Conservation (phyloP, 1,140 invertebrate genomes). For the Neomicropteryx cornuta region DNA sequence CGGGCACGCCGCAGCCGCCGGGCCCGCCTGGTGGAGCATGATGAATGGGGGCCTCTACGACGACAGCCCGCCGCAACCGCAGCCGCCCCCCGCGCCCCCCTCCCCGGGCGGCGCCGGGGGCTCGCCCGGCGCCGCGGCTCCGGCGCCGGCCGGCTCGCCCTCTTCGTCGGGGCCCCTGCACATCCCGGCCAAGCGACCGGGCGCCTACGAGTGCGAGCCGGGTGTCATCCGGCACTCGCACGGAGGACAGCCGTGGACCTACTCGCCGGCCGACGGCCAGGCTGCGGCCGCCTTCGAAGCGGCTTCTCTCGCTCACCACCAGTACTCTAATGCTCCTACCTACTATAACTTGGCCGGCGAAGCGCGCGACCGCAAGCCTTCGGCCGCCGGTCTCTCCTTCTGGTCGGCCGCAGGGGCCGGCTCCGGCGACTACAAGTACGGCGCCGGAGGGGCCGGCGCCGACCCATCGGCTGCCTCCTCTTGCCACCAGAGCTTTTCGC, state of each 20-base stretch:
- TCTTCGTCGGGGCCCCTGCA: conserved; percentile 60
- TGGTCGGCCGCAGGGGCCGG: conserved; percentile 50
- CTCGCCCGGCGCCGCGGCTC: conserved; percentile 36
- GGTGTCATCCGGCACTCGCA: conserved; percentile 67
- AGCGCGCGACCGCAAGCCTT: conserved; percentile 45
- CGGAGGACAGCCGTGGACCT: conserved; percentile 53
- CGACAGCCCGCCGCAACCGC: conserved; percentile 50
- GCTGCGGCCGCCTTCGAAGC: conserved; percentile 44
- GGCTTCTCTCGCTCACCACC: conserved; percentile 54
- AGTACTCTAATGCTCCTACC: conserved; percentile 58
- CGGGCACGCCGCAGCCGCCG: conserved; percentile 64
- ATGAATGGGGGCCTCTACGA: conserved; percentile 61
- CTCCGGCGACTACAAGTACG: conserved; percentile 50
- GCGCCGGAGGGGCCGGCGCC: conserved; percentile 41
- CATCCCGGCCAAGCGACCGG: conserved; percentile 69
- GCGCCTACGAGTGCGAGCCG: conserved; percentile 50
- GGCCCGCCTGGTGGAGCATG: conserved; percentile 71
- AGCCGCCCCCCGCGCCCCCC: conserved; percentile 53
- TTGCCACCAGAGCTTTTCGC: conserved; percentile 63
- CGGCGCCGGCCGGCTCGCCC: conserved; percentile 39
- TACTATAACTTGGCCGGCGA: conserved; percentile 68
- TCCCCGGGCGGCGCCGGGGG: conserved; percentile 37
- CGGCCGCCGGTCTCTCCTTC: conserved; percentile 47
- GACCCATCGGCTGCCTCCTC: conserved; percentile 42
- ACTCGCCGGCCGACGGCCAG: conserved; percentile 53